Conservation (phyloP, 2,888 invertebrate genomes). For the Pecten maximus region DNA sequence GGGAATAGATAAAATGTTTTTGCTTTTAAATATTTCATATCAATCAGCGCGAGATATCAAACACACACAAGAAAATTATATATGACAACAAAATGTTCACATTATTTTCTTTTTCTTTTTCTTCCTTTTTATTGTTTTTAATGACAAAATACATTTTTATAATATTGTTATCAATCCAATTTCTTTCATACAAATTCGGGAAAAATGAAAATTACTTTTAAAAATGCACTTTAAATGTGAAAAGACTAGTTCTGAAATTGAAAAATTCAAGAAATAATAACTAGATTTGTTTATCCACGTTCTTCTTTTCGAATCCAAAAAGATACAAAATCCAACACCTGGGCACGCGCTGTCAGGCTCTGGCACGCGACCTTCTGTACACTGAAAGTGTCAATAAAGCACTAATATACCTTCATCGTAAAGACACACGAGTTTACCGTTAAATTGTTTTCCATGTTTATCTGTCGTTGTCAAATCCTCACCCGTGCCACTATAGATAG, state of each 20-base stretch:
- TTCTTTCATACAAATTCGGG: no score
- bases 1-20: no score
- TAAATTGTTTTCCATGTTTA: neutral
- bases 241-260: neutral
- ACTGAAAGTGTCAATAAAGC: slow-evolving; percentile 19
- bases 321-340: neutral
- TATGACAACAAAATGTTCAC: no score
- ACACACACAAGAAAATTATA: no score
- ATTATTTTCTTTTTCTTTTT: no score
- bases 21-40: no score
- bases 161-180: no score
- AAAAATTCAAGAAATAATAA: neutral
- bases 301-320: neutral
- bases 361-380: slow-evolving; percentile 26
- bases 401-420: neutral
- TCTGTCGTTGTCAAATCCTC: neutral
- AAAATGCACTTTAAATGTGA: no score
- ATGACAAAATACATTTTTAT: no score
- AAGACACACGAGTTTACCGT: neutral
- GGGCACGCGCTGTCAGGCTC: slow-evolving; percentile 14
- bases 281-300: neutral
- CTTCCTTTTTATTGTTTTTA: no score
- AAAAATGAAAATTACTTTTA: no score
- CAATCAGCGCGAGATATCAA: no score
- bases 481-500: neutral